A percentile compares a stretch with the other conserved stretches of the same genome.
Evolutionary conservation across 2,888 invertebrate genomes (phyloP).

Genomic region (Lamellibrachia satsuma): DNA sequence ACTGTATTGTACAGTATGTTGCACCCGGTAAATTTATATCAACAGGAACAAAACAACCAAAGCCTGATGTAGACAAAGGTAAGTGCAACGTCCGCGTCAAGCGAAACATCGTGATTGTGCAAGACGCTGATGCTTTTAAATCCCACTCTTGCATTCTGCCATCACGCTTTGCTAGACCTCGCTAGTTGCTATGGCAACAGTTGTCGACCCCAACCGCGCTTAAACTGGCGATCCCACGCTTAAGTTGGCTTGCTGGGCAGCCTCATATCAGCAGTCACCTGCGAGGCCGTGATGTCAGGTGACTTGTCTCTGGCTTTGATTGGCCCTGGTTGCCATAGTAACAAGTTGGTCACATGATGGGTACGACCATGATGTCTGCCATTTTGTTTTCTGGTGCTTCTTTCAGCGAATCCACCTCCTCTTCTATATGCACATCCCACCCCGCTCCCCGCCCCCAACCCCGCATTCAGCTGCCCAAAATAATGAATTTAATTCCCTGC

Average conservation of each 20-base stretch:
- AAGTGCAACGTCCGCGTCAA: background rate
- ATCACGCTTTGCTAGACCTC: background rate
- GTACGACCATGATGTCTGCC: background rate
- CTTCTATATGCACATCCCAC: background rate
- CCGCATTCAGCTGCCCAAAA: background rate
- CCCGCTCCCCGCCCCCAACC: background rate
- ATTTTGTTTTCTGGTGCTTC: background rate
- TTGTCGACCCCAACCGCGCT: background rate
- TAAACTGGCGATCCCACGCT: background rate
- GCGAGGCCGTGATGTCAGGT: background rate
- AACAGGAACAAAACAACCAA: background rate
- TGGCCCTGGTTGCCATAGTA: background rate
- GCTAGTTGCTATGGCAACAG: slow-evolving; percentile 9
- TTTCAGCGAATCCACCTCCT: background rate
- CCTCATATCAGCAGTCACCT: background rate
- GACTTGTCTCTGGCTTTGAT: background rate
- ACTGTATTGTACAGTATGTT: background rate
- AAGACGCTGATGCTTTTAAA: background rate
- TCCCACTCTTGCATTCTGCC: background rate
- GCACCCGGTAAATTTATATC: background rate
- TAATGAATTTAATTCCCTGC: background rate
- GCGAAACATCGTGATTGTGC: background rate
- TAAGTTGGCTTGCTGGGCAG: background rate
- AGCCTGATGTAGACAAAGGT: background rate
- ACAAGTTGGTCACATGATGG: background rate